phyloP scores from a whole-genome alignment of 1,140 invertebrate species.

The Eriosoma lanigerum region DNA sequence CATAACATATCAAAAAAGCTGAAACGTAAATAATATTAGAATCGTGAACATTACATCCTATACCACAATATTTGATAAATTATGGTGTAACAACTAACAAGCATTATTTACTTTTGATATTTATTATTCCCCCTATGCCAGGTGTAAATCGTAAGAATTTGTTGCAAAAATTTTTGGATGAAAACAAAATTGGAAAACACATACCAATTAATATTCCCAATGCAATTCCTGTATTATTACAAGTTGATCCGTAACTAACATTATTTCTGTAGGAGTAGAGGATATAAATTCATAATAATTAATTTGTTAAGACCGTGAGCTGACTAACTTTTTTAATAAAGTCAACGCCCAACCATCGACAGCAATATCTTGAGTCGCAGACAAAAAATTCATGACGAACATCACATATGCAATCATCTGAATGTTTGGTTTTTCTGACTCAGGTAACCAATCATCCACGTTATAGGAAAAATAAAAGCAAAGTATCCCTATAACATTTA shows the following conservation, averaged over 20 bases:
- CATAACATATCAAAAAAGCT: conserved; percentile 96
- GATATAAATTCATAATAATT: not conserved
- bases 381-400: conserved; percentile 89
- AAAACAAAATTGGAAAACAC: conserved; percentile 92
- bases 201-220: conserved; percentile 97
- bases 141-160: conserved; percentile 79
- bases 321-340: conserved; percentile 82
- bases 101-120: conserved; percentile 38
- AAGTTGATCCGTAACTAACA: conserved; percentile 98
- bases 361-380: conserved; percentile 97
- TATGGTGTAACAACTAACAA: no score
- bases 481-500: conserved; percentile 65
- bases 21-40: conserved; percentile 54
- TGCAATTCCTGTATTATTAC: conserved; percentile 97
- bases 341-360: conserved; percentile 99
- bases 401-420: conserved; percentile 83
- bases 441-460: not conserved
- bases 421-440: conserved; percentile 62
- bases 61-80: no score
- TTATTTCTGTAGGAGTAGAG: conserved; percentile 67
- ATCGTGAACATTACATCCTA: no score
- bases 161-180: conserved; percentile 95
- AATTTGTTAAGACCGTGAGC: no score
- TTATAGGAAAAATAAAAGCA: not conserved
- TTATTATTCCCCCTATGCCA: conserved; percentile 62